phyloP scores from a whole-genome alignment of 1,140 invertebrate genomes.

The Musca domestica region DNA sequence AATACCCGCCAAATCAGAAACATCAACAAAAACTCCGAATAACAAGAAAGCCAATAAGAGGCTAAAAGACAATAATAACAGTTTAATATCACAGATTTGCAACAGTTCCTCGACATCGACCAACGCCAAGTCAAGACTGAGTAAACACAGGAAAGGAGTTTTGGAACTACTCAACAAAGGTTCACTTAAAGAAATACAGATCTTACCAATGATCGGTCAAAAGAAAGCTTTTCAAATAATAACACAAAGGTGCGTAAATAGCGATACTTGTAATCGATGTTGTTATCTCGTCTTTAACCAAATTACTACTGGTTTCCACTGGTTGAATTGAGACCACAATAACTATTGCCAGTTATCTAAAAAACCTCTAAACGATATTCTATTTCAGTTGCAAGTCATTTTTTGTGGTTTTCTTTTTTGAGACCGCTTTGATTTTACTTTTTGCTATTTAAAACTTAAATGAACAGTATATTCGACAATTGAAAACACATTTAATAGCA shows the following conservation, averaged over 20 bases:
- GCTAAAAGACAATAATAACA: not conserved
- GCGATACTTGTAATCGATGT: not conserved
- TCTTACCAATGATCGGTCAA: conserved; percentile 32
- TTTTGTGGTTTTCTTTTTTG: too few relatives aligned
- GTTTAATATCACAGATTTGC: not conserved
- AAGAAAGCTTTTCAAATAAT: conserved; percentile 34
- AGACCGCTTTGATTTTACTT: not conserved
- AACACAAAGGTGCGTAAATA: conserved; percentile 27
- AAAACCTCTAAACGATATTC: too few relatives aligned
- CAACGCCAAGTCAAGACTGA: not conserved
- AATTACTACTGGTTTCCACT: not conserved
- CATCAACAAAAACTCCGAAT: not conserved
- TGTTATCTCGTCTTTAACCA: too few relatives aligned
- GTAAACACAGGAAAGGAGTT: conserved; percentile 27
- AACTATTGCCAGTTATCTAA: not conserved
- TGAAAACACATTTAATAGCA: too few relatives aligned
- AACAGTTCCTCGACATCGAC: not conserved
- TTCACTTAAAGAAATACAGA: conserved; percentile 27
- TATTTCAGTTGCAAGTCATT: too few relatives aligned
- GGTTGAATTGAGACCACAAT: not conserved
- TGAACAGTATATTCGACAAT: too few relatives aligned
- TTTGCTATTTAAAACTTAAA: too few relatives aligned
- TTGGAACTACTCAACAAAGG: conserved; percentile 33
- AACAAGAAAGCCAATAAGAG: not conserved
- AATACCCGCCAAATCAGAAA: not conserved